Evolutionary conservation across 2,113 vertebrate species (phyloP).

Genomic region (Sigmodon hispidus): DNA sequence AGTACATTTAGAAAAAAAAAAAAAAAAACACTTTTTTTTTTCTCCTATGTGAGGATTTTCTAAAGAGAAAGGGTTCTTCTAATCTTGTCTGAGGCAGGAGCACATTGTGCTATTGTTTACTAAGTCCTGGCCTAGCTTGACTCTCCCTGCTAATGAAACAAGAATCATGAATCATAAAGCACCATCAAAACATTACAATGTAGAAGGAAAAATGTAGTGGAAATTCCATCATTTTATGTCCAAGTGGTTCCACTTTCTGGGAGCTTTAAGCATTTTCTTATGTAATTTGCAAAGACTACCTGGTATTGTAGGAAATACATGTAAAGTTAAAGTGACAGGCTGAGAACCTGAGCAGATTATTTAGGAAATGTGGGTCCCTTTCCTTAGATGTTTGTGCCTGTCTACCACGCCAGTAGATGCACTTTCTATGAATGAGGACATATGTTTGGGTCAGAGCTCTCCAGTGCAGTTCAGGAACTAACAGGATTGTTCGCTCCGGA

Average conservation of each 20-base stretch:
- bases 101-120: constrained; percentile 53
- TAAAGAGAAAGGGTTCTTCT: constrained; percentile 37
- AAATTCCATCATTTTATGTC: constrained; percentile 20
- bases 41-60: constrained; percentile 7
- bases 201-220: constrained; percentile 53
- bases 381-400: neutral
- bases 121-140: constrained; percentile 14
- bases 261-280: constrained; percentile 16
- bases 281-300: constrained; percentile 54
- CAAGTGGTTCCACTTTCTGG: constrained; percentile 49
- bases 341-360: constrained; percentile 31
- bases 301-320: constrained; percentile 15
- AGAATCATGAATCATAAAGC: constrained; percentile 29
- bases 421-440: neutral
- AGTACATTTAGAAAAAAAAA: neutral
- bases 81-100: constrained; percentile 61
- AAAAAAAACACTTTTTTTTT: neutral
- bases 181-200: constrained; percentile 30
- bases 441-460: constrained; percentile 34
- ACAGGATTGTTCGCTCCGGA: constrained; percentile 38
- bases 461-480: neutral
- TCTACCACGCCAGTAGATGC: neutral
- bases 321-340: constrained; percentile 49
- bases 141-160: constrained; percentile 42
- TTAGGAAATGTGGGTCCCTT: neutral